Percentiles rank a stretch among this genome's conserved stretches.
Conservation (phyloP, 2,888 invertebrate genomes). For the Brassicogethes aeneus region DNA sequence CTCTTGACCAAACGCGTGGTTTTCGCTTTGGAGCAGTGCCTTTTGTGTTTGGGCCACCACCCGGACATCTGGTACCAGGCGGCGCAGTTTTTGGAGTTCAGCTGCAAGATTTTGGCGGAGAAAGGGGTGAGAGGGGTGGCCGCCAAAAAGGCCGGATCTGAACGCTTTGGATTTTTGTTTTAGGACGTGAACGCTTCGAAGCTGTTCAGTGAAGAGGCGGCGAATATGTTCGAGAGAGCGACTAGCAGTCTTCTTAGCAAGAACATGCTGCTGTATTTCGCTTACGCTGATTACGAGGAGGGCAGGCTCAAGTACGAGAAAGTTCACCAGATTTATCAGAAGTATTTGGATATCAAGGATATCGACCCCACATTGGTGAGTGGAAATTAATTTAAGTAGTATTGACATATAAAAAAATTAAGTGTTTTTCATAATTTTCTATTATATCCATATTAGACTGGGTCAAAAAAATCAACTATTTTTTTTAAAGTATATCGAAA, state of each 20-base stretch:
- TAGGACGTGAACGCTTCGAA: conserved; percentile 91
- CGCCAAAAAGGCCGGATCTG: too few species aligned
- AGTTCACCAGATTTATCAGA: conserved; percentile 92
- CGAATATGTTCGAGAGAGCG: conserved; percentile 90
- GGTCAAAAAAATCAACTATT: too few species aligned
- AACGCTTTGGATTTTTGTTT: too few species aligned
- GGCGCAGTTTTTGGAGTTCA: conserved; percentile 91
- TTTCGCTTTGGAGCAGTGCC: conserved; percentile 97
- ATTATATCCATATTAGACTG: too few species aligned
- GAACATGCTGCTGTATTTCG: conserved; percentile 92
- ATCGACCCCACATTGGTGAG: conserved; percentile 90
- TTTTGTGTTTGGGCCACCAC: conserved; percentile 93
- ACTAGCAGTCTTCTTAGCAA: conserved; percentile 81
- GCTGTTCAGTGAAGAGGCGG: conserved; percentile 89
- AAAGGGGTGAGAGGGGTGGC: conserved; percentile 91
- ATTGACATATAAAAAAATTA: too few species aligned
- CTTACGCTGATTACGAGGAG: conserved; percentile 98
- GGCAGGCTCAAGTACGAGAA: conserved; percentile 92
- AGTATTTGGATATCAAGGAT: conserved; percentile 78
- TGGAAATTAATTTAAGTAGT: conserved; percentile 9
- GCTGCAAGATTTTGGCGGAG: conserved; percentile 86
- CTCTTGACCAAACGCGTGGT: conserved; percentile 89
- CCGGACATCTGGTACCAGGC: conserved; percentile 99
- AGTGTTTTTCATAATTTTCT: too few species aligned
- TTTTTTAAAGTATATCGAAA: too few species aligned